Evolutionary conservation across 2,888 invertebrate genomes (phyloP).

Genomic region (Torymus auratus): DNA sequence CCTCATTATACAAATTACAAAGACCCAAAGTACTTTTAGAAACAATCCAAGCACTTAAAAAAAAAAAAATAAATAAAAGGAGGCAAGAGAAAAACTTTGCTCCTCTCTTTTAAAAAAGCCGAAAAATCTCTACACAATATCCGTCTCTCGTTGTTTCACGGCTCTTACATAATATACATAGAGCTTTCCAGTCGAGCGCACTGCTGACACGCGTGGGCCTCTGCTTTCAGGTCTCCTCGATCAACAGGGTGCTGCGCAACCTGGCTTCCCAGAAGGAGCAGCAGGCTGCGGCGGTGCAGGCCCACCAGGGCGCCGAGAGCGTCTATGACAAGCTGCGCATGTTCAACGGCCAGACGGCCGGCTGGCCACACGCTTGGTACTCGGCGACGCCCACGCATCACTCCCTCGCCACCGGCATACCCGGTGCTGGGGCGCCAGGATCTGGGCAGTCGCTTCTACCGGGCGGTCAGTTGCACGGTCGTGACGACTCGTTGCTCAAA

Average conservation of each 20-base stretch:
- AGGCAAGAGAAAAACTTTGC: too few species aligned
- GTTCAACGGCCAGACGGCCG: slow-evolving; percentile 92
- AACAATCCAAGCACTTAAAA: too few species aligned
- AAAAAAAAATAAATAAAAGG: too few species aligned
- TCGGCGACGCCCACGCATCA: slow-evolving; percentile 88
- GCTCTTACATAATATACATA: too few species aligned
- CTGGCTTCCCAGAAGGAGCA: slow-evolving; percentile 97
- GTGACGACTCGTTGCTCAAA: slow-evolving; percentile 74
- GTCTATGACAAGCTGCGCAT: slow-evolving; percentile 96
- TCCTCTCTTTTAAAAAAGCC: neutral
- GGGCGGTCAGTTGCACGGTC: slow-evolving; percentile 78
- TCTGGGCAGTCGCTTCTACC: slow-evolving; percentile 75
- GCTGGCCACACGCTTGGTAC: slow-evolving; percentile 92
- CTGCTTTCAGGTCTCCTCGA: slow-evolving; percentile 90
- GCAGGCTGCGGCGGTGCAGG: slow-evolving; percentile 84
- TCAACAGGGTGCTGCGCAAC: slow-evolving; percentile 97
- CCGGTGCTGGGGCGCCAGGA: slow-evolving; percentile 72
- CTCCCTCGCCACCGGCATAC: slow-evolving; percentile 73
- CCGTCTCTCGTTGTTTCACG: neutral
- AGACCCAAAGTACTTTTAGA: too few species aligned
- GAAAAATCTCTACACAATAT: neutral
- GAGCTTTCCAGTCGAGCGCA: slow-evolving; percentile 18
- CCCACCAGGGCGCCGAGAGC: slow-evolving; percentile 83
- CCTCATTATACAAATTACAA: too few species aligned
- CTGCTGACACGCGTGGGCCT: neutral